Base-by-base conservation (phyloP, 1,140 invertebrate genomes). In the Gonatopus flavifemur region DNA sequence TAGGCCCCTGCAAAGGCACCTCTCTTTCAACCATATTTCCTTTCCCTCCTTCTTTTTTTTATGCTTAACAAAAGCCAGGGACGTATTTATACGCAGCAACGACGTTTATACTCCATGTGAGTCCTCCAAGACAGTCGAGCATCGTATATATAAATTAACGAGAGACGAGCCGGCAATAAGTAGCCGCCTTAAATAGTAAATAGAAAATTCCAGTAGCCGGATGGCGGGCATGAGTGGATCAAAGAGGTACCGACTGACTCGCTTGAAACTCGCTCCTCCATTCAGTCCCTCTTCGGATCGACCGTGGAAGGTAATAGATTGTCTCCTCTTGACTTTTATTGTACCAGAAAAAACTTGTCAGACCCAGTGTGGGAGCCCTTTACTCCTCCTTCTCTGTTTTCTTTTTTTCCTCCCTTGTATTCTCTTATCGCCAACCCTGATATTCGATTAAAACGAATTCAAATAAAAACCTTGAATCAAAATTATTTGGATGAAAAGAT, bases 121-220 rank as follows among this genome's bases (percentile, higher is more conserved):
- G 10, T 25, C 10, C 38, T 21, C 20, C 39, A 33, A 15, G 21
- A 6, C 24, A 13, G 24, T 5, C 13, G 21, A 10, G 22, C 24
- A 32, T 10, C n/a, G 43, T 25, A 28, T 44, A 55, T 57, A 65
- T 61, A 65, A 57, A 63, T 65, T 63, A 61, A 65, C 38, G 43
- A 58, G 57, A 63, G 45, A 49, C 48, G 46, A 43, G 30, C 30
- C 35, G 38, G 52, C 55, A 57, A 65, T 66, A 59, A 63, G 57
- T 58, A 65, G 47, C 46, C 36, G 43, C 44, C 52, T 68, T 54
- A 67, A 67, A 67, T 64, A 66, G 66, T 59, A 58, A 66, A 71
- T 71, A 72, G 66, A 60, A 64, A 69, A 72, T 72, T 67, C 69
- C 69, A 65, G 70, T 73, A 73, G 70, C 58, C 52, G 49, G 45